phyloP scores from a whole-genome alignment of 2,888 invertebrate species.

The Mimumesa dahlbomi region DNA sequence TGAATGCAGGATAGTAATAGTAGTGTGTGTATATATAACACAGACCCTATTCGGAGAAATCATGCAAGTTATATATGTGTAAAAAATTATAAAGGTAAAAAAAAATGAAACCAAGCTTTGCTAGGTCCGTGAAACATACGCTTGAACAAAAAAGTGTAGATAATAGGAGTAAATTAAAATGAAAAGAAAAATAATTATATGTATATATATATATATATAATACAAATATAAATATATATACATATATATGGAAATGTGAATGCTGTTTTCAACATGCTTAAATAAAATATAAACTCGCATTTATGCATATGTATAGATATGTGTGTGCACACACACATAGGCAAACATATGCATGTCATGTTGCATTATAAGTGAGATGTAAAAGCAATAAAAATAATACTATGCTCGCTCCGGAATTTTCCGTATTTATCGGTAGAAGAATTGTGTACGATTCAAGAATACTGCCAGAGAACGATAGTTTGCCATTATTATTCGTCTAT shows the following conservation, averaged over 20 bases:
- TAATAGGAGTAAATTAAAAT: neutral
- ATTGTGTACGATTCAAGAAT: slow-evolving; percentile 37
- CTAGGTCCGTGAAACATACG: slow-evolving; percentile 10
- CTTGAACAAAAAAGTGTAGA: neutral
- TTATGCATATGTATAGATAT: no score
- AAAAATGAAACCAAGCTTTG: slow-evolving; percentile 29
- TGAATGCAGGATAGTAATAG: slow-evolving; percentile 27
- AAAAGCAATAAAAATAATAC: slow-evolving; percentile 42
- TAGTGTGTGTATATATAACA: no score
- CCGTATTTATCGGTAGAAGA: slow-evolving; percentile 7
- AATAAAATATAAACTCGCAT: slow-evolving; percentile 24
- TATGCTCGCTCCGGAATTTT: slow-evolving; percentile 6
- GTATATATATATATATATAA: no score
- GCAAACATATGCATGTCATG: slow-evolving; percentile 50
- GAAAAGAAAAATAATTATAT: no score
- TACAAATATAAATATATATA: no score
- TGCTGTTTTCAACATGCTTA: slow-evolving; percentile 45
- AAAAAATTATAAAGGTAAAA: no score
- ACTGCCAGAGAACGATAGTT: slow-evolving; percentile 43
- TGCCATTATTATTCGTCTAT: slow-evolving; percentile 44
- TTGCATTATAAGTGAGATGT: slow-evolving; percentile 18
- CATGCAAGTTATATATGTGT: no score
- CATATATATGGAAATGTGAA: no score
- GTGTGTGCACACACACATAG: no score
- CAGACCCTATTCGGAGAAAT: no score